Base-by-base conservation (phyloP, 2,888 invertebrate species). In the Acronicta alni region DNA sequence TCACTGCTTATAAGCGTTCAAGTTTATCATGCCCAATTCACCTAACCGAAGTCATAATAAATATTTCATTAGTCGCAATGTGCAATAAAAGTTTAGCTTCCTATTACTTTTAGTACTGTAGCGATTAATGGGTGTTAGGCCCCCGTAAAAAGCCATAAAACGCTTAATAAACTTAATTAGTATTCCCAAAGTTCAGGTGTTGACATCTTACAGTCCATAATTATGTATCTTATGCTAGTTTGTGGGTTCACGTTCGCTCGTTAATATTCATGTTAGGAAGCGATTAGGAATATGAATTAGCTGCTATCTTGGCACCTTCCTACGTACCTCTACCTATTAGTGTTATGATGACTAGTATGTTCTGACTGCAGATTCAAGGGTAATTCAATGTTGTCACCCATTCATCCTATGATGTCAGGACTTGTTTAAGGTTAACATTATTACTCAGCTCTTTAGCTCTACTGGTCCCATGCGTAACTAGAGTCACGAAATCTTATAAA, bases 141-240 rank as follows among this genome's bases (percentile, higher is more conserved):
- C 16, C 16, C 49, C 49, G 14, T 41, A 49, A 41, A 45, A 39
- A 10, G 26, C 35, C 30, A 62, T 73, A 56, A 72, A 60, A 47
- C 47, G 12, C 35, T 18, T 20, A 30, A 46, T 67, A 63, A 67
- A 58, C 10, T 57, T 55, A 57, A 72, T 72, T 58, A 49, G 43
- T 56, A 57, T 58, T 53, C 51, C 32, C 55, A 48, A 60, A 54
- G 61, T 47, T 57, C 12, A n/a, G 41, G 41, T 47, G 37, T 32
- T 45, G 41, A 15, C 42, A 57, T 59, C 35, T 32, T 57, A 38
- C 39, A 26, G 20, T 41, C 49, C 35, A 54, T 61, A 18, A 44
- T 55, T 30, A 39, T 39, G 30, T 15, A 38, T 52, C 30, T 48
- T 41, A 17, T 59, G 18, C 20, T 47, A 5, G n/a, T 35, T 59